phyloP scores from a whole-genome alignment of 2,113 vertebrate genomes.

The Passerina amoena region DNA sequence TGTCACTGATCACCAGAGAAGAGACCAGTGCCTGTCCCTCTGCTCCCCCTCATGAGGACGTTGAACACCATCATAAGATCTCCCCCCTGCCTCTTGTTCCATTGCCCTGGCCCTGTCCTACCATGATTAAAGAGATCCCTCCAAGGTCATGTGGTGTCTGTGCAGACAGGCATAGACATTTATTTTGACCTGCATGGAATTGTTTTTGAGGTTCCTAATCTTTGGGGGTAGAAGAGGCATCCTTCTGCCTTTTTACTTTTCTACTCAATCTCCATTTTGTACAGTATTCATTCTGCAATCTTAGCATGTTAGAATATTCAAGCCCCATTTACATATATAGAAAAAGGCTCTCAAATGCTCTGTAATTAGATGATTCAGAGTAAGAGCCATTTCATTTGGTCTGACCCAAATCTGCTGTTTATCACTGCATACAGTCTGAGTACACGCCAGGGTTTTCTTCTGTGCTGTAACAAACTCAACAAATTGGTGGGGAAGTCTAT shows the following conservation, averaged over 20 bases:
- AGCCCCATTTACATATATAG: neutral
- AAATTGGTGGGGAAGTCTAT: neutral
- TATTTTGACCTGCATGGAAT: neutral
- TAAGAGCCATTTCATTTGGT: neutral
- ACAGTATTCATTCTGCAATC: neutral
- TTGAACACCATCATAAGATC: neutral
- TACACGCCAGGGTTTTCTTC: neutral
- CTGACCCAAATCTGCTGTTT: conserved; percentile 23
- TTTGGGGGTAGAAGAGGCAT: neutral
- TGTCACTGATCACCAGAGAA: neutral
- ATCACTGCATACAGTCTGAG: neutral
- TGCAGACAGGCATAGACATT: neutral
- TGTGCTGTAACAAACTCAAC: conserved; percentile 10
- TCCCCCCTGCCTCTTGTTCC: neutral
- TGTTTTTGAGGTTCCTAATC: neutral
- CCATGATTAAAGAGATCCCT: neutral
- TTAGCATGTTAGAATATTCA: neutral
- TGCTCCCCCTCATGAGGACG: neutral
- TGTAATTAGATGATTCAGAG: neutral
- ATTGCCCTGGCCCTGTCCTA: neutral
- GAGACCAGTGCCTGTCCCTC: neutral
- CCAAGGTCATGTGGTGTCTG: neutral
- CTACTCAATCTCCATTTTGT: neutral
- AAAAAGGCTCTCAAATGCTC: neutral
- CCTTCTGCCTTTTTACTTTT: neutral